Base-by-base conservation (phyloP, 35 echinoderm and acorn worm species). In the Apostichopus japonicus region DNA sequence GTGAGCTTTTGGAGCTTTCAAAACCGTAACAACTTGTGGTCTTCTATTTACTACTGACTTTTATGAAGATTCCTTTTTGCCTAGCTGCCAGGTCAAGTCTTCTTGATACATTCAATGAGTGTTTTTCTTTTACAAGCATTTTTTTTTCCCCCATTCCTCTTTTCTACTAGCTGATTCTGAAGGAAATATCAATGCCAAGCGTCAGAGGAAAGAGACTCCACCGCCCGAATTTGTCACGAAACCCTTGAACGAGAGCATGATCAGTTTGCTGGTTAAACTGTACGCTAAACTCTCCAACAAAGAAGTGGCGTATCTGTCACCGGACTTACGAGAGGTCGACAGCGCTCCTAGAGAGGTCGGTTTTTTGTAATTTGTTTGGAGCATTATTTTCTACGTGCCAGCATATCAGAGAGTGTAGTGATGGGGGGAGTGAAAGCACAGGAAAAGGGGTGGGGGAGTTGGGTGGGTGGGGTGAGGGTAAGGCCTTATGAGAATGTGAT, bases 241-340 rank as follows among this genome's bases (percentile, higher is more conserved):
- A 21, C 56, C 87, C 4, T 53, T 96, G 8, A 94, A 92, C 86
- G 95, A 96, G 73, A 96, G 90, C 87, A 96, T 99, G 24, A 61
- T 99, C 53, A 93, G 86, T 23, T 83, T 99, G 10, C 93, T 99
- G 71, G 72, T 99, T 10, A 99, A 99, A 65, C 83, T 99, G 6
- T 80, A 99, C 75, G 17, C 77, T 4, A 99, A 95, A 79, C 90
- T 96, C n/a, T 93, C 88, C 3, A 86, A 70, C 0, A 95, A 95
- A 22, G 94, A 99, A 79, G 89, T 56, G 16, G 80, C 81, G 15
- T 95, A 96, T 55, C 23, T 70, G 9, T 92, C 93, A 6, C 91
- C 94, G 53, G 24, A 51, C 1, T 54, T 89, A 72, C 19, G 61
- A 51, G 67, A 27, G 1, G 22, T 10, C 4, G 62, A 89, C 13